These are phyloP conservation scores for Calyptomena viridis DNA, from an alignment of 2,113 vertebrate genomes.

Conservation along the genomic window DNA sequence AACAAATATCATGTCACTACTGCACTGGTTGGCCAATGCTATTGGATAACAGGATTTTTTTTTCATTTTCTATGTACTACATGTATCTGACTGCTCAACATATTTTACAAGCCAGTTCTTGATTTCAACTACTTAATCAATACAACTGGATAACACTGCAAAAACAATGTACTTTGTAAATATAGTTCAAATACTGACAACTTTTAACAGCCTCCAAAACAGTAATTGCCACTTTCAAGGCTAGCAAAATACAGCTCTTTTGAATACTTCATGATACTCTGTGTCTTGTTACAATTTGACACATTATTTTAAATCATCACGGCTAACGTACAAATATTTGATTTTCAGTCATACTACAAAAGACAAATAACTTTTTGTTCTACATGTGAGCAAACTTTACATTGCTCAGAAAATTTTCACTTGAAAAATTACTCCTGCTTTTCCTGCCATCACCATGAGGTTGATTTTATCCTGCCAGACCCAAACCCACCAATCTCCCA, in stretches of 20 bases:
- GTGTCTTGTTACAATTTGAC: background rate
- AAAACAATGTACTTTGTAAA: background rate
- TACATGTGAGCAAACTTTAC: background rate
- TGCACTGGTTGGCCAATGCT: background rate
- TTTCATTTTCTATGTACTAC: background rate
- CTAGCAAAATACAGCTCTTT: background rate
- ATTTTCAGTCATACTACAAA: background rate
- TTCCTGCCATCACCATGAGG: fast-evolving
- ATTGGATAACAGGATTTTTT: fast-evolving
- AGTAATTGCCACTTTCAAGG: background rate
- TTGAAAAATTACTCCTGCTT: background rate
- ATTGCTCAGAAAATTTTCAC: background rate
- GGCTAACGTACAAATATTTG: background rate
- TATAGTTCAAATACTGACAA: background rate
- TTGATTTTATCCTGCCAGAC: background rate
- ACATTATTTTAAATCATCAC: background rate
- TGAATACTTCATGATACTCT: background rate
- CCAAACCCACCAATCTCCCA: fast-evolving
- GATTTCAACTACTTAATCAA: background rate
- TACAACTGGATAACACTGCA: background rate
- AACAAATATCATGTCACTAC: background rate
- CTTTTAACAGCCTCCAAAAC: background rate
- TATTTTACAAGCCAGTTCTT: background rate
- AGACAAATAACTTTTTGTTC: background rate
- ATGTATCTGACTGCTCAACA: background rate